phyloP scores from a whole-genome alignment of 2,113 vertebrate genomes.

The Pollimyrus isidori region DNA sequence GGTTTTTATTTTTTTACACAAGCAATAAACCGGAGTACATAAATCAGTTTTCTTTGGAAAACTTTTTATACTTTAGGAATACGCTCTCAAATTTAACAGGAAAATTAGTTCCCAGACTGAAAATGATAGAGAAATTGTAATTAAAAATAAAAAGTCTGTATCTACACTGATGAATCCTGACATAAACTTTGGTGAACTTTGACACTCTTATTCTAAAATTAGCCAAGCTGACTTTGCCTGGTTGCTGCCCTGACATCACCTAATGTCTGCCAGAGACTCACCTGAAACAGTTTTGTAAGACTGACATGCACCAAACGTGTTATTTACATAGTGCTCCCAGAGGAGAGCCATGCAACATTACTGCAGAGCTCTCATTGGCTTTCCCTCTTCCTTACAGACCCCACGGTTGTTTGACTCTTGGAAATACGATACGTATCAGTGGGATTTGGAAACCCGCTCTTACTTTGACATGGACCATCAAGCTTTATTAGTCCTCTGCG shows the following conservation, averaged over 20 bases:
- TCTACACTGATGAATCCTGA: neutral
- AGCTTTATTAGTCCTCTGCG: slow-evolving; percentile 1
- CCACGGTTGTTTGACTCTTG: neutral
- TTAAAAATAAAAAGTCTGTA: neutral
- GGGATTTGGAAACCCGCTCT: neutral
- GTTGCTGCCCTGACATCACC: neutral
- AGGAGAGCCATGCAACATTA: neutral
- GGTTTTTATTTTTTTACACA: neutral
- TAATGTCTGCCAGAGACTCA: neutral
- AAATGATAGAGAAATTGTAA: neutral
- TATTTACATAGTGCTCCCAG: neutral
- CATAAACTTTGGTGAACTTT: neutral
- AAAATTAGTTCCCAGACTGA: neutral
- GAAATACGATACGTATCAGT: slow-evolving; percentile 9
- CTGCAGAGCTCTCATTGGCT: neutral
- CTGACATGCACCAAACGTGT: neutral
- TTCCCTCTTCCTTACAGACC: neutral
- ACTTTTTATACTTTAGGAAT: neutral
- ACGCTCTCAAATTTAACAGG: neutral
- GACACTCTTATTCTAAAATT: neutral
- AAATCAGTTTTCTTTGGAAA: neutral
- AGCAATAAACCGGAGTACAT: neutral
- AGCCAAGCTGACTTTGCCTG: neutral
- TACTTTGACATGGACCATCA: slow-evolving; percentile 4
- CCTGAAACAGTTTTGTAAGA: neutral